These are phyloP conservation scores for Neodon shergylaensis DNA, from an alignment of 2,113 vertebrate genomes.

Conservation along the genomic window DNA sequence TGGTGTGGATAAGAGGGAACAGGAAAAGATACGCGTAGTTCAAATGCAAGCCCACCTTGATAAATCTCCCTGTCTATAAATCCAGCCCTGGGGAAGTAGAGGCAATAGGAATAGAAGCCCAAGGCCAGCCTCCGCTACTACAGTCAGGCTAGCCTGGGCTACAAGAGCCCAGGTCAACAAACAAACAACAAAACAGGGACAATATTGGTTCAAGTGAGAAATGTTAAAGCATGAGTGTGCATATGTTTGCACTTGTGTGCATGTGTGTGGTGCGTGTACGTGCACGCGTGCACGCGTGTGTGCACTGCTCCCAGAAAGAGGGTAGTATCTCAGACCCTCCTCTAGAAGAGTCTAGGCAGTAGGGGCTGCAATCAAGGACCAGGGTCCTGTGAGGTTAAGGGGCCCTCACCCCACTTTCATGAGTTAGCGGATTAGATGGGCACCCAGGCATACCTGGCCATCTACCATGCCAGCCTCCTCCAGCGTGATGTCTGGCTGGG, in stretches of 20 bases:
- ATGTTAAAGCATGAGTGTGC: background rate
- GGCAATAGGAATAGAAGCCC: background rate
- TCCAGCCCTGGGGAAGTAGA: background rate
- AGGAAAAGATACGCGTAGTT: background rate
- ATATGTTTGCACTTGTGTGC: fast-evolving
- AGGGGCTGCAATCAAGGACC: background rate
- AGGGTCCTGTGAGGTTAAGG: background rate
- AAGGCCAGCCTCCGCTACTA: background rate
- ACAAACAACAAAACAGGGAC: background rate
- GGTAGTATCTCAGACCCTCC: background rate
- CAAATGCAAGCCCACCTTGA: background rate
- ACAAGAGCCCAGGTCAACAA: background rate
- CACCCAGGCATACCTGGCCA: background rate
- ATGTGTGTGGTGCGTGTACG: background rate
- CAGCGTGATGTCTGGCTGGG: constrained; percentile 46
- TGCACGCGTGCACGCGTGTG: background rate
- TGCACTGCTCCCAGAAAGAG: background rate
- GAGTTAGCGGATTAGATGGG: no score
- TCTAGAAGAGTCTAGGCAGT: background rate
- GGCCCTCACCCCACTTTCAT: no score
- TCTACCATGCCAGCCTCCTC: background rate
- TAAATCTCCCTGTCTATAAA: background rate
- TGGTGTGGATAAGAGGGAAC: background rate
- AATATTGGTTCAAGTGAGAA: background rate
- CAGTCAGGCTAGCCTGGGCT: background rate